These are phyloP conservation scores for Orchesella cincta DNA, from an alignment of 1,140 invertebrate genomes.

Conservation along the genomic window DNA sequence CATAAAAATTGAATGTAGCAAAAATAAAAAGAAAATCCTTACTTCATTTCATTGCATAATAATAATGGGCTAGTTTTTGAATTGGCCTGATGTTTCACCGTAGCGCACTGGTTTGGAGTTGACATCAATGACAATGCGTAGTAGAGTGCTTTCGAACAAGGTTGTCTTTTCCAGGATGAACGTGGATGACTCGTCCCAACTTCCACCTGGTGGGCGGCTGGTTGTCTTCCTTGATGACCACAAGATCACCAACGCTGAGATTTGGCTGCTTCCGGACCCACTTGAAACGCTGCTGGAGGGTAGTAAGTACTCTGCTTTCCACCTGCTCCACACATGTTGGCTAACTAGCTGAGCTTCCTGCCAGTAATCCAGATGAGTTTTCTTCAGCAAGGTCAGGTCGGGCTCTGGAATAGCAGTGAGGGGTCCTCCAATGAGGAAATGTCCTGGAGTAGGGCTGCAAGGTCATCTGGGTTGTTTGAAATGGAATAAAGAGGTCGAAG, in stretches of 20 bases:
- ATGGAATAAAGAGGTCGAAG: conserved; percentile 49
- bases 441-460: conserved; percentile 50
- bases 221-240: conserved; percentile 52
- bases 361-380: conserved; percentile 47
- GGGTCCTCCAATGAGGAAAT: conserved; percentile 43
- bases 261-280: conserved; percentile 47
- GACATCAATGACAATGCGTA: too few relatives aligned
- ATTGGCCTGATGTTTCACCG: too few relatives aligned
- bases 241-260: conserved; percentile 45
- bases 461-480: conserved; percentile 52
- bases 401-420: conserved; percentile 34
- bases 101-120: too few relatives aligned
- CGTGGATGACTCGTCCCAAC: conserved; percentile 41
- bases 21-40: too few relatives aligned
- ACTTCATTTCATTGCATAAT: too few relatives aligned
- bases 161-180: conserved; percentile 3
- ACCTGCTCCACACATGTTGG: conserved; percentile 53
- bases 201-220: conserved; percentile 51
- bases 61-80: too few relatives aligned
- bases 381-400: not conserved
- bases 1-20: too few relatives aligned
- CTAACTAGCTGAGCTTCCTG: conserved; percentile 45
- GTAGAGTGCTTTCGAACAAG: too few relatives aligned
- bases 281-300: conserved; percentile 50
- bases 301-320: conserved; percentile 53